Base-by-base conservation (phyloP, 2,113 vertebrate genomes). In the Alosa alosa region DNA sequence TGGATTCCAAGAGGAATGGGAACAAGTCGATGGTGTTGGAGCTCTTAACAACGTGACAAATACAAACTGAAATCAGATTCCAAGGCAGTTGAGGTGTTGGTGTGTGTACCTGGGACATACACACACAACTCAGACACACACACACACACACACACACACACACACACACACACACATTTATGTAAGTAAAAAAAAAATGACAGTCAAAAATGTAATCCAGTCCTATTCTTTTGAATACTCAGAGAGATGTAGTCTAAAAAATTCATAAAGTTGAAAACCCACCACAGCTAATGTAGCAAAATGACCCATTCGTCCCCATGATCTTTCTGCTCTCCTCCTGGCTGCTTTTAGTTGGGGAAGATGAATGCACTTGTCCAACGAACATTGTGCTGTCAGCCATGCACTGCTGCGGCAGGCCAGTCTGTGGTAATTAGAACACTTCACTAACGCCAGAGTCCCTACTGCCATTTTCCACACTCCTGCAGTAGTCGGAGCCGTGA, bases 331-430 rank as follows among this genome's bases (percentile, higher is more conserved):
- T 60, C 55, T 22, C 55, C 64, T 36, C 25, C 31, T 36, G n/a
- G 25, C 78, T 84, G 81, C 55, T 88, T 78, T 46, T 84, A 87
- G 52, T 83, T 82, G 60, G 45, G 46, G 75, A 87, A 91, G 91
- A 92, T 90, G 86, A 92, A 91, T 86, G 81, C 81, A 91, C 86
- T 83, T 87, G 87, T 90, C 85, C 86, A 84, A n/a, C 81, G 36
- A 84, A n/a, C 81, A 41, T 82, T 44, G 47, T 88, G 90, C 83
- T 47, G 45, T 83, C 86, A 41, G 84, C 82, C 81, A 82, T 83
- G 55, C 86, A 78, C 10, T 36, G 64, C 31, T 25, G 25, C 22
- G 13, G 57, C 15, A 41, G 87, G 47, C 86, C 88, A 87, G 15
- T 86, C 85, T 57, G 81, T 82, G 81, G 85, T 68, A 87, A 92